These are phyloP conservation scores for Dreissena polymorpha DNA, from an alignment of 1,140 invertebrate species.

Conservation along the genomic window DNA sequence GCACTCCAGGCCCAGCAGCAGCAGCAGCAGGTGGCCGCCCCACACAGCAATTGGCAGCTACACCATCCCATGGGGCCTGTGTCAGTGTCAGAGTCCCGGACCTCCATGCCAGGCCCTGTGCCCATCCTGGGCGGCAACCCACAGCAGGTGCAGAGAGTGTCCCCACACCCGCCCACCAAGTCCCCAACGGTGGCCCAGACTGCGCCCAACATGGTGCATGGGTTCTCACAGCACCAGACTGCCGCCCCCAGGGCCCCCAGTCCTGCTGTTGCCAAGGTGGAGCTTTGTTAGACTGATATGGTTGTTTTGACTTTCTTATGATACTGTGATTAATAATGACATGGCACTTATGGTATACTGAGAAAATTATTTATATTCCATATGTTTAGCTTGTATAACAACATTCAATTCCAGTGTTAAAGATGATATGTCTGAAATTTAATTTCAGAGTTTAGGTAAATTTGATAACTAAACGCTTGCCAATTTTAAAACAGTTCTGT, in stretches of 20 bases:
- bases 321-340: not conserved
- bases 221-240: slow-evolving; percentile 55
- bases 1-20: slow-evolving; percentile 35
- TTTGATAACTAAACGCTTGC: too few relatives aligned
- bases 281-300: too few relatives aligned
- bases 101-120: slow-evolving; percentile 48
- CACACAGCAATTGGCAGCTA: slow-evolving; percentile 30
- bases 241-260: slow-evolving; percentile 49
- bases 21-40: not conserved
- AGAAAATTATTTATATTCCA: too few relatives aligned
- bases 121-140: slow-evolving; percentile 49
- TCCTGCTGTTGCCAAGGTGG: slow-evolving; percentile 57
- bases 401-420: too few relatives aligned
- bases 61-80: not conserved
- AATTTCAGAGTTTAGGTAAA: too few relatives aligned
- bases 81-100: slow-evolving; percentile 24
- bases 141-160: slow-evolving; percentile 51
- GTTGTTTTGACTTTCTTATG: not conserved
- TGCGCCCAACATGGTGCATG: slow-evolving; percentile 60
- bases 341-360: too few relatives aligned
- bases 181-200: slow-evolving; percentile 66
- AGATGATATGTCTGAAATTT: too few relatives aligned
- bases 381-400: too few relatives aligned
- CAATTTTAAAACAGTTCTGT: too few relatives aligned
- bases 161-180: slow-evolving; percentile 62